These are phyloP conservation scores for Psix sp. DNA, from an alignment of 1,140 invertebrate genomes.

Conservation along the genomic window DNA sequence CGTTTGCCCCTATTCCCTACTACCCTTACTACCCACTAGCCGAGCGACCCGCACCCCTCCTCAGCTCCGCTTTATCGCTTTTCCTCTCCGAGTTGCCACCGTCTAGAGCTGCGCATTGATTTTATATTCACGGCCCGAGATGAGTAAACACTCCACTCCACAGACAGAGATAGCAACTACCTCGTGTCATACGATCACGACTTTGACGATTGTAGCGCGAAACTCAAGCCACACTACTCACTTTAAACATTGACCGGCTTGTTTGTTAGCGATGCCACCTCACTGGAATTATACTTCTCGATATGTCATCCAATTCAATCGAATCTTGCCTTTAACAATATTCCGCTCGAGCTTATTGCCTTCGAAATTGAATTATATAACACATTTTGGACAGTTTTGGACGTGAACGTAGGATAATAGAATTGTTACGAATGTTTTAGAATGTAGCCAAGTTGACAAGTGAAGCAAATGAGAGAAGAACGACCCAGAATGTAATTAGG, in stretches of 20 bases:
- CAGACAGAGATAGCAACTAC: constrained; percentile 16
- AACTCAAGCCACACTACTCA: background rate
- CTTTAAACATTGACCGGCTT: constrained; percentile 17
- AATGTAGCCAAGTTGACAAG: too few relatives aligned
- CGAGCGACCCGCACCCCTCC: constrained; percentile 12
- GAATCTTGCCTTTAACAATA: too few relatives aligned
- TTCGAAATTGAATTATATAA: too few relatives aligned
- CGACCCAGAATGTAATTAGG: too few relatives aligned
- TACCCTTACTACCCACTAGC: constrained; percentile 27
- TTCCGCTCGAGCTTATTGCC: too few relatives aligned
- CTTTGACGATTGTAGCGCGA: constrained; percentile 22
- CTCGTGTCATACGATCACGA: constrained; percentile 26
- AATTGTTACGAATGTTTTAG: too few relatives aligned
- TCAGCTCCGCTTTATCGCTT: constrained; percentile 57
- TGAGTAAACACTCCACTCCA: constrained; percentile 53
- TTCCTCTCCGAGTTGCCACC: constrained; percentile 35
- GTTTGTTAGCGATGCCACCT: background rate
- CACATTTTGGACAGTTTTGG: too few relatives aligned
- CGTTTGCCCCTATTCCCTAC: constrained; percentile 36
- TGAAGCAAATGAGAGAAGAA: too few relatives aligned
- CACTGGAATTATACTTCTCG: constrained; percentile 1
- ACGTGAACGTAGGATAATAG: too few relatives aligned
- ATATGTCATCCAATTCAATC: too few relatives aligned
- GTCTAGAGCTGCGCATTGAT: constrained; percentile 62
- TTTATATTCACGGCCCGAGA: constrained; percentile 51